Evolutionary conservation across 2,888 invertebrate species (phyloP), one percentile per base, ranked within the genome.

Genomic region (Caenorhabditis angaria): DNA sequence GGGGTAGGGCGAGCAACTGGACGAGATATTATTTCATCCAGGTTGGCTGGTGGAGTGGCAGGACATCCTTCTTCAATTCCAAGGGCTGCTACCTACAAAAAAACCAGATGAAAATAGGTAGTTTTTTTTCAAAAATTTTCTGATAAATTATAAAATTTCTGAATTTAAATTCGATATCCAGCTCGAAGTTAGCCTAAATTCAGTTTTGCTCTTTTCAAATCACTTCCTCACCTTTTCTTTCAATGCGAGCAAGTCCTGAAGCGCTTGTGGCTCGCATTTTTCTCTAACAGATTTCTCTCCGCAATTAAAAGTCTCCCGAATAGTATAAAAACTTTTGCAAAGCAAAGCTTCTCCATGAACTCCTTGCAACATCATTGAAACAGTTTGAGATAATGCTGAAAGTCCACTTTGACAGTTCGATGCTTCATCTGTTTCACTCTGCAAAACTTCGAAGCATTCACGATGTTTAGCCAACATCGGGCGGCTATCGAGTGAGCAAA

Each of bases 21-120:
- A 22, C 77, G 73, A 18, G 83, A 74, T 50, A 85, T 82, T 54
- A 85, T 82, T 35, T 76, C 81, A 51, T 85, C 82, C 24, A 85
- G 76, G 51, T 85, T 76, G 22, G 78, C 65, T 24, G 85, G 85
- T 20, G 73, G 70, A 6, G 70, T 75, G 2, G 54, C 63, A 20
- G 85, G 85, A 65, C 85, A 85, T 14, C 85, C 85, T 63, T 85
- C 85, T 61, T 85, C 85, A 41, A 65, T 61, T 51, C 85, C 85
- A 3, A 85, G 70, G 1, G 67, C 61, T 10, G 80, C 77, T 81
- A 85, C 82, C 84, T 84, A 58, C 48, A 79, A 66, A 14, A 47
- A 53, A n/a, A n/a, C n/a, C n/a, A n/a, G n/a, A n/a, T n/a, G n/a
- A n/a, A n/a, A n/a, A n/a, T n/a, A n/a, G n/a, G 35, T 5, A 32